Evolutionary conservation across 2,113 vertebrate species (phyloP), one percentile per base, ranked within the genome.

Genomic region (Rhinogobius similis): DNA sequence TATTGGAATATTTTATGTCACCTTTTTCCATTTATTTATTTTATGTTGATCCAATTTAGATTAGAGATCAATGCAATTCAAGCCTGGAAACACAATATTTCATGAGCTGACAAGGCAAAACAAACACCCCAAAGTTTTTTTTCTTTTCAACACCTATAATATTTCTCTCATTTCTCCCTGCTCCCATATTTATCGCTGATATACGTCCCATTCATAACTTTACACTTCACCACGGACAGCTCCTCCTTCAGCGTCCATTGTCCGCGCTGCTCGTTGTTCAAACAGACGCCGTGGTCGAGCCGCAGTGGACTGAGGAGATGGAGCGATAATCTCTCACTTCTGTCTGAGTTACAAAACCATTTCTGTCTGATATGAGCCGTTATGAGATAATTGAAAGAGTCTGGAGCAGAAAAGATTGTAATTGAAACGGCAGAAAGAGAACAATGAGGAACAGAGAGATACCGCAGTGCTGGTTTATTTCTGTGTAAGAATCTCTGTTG

Each of bases 321-420:
- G 77, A 79, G 78, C 65, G 74, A 87, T 86, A 85, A 77, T 87
- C 79, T 86, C 82, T 73, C 67, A 75, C 75, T 77, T 80, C 66
- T 75, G 76, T 82, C 68, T 76, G 43, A 64, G 58, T 76, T 72
- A 56, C 27, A 79, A 80, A 67, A 75, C 29, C 58, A n/a, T 14
- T 26, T 77, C 62, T 27, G 70, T 72, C 62, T 70, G 75, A 82
- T 72, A 66, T 70, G 55, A 62, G 50, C 41, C 24, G 62, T 75
- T 74, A 71, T 76, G 63, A 73, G 70, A 65, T 63, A 62, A 53
- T 38, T 11, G 43, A 29, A 67, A 66, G 7, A 24, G n/a, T 66
- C 32, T 52, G 29, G 38, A 32, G 70, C 10, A 18, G 41, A 46
- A 44, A 44, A 55, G 36, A 53, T 67, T 62, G 32, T 67, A 76